Conservation (phyloP, 2,888 invertebrate species). For the Buathra laborator region DNA sequence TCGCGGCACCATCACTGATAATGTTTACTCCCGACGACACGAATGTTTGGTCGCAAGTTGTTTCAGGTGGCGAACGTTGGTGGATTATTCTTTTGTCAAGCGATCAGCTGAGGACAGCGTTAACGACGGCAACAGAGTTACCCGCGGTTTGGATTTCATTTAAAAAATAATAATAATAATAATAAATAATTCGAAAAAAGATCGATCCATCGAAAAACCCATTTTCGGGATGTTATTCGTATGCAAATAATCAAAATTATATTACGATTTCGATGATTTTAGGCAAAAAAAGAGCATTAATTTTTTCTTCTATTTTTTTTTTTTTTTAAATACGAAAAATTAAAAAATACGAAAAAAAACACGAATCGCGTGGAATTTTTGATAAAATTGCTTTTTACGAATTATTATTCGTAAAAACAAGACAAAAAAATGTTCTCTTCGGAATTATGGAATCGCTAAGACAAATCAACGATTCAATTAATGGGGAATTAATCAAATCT, state of each 20-base stretch:
- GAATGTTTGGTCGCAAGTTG: constrained; percentile 80
- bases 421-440: neutral
- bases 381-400: too few species aligned
- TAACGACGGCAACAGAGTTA: neutral
- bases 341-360: neutral
- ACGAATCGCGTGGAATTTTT: neutral
- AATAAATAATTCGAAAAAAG: neutral
- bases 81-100: constrained; percentile 78
- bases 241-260: too few species aligned
- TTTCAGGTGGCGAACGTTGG: constrained; percentile 79
- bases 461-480: too few species aligned
- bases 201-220: neutral
- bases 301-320: too few species aligned
- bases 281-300: too few species aligned
- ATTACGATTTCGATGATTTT: too few species aligned
- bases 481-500: neutral
- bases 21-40: constrained; percentile 79
- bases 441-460: too few species aligned
- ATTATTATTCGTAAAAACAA: neutral
- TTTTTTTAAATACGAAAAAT: too few species aligned
- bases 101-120: constrained; percentile 42
- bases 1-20: constrained; percentile 73
- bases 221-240: neutral
- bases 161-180: constrained; percentile 1
- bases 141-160: neutral